These are phyloP conservation scores for Charaxes varanes DNA, from an alignment of 1,140 invertebrate species.

Conservation along the genomic window DNA sequence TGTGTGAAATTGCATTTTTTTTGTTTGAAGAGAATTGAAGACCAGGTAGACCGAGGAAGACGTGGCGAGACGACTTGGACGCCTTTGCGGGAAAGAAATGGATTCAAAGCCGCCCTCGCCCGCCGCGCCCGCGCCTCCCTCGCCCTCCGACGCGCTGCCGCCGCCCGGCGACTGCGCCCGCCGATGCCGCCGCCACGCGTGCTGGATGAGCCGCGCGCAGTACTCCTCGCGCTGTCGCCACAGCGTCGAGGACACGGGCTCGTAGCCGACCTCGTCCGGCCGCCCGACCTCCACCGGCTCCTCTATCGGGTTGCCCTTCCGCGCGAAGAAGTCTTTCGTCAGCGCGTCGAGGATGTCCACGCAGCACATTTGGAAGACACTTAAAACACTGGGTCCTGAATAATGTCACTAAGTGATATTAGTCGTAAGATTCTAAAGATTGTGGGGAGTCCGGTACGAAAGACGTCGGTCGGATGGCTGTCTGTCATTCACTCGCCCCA, in stretches of 20 bases:
- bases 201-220: conserved; percentile 95
- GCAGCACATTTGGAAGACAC: too few species aligned
- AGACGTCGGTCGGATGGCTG: too few species aligned
- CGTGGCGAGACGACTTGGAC: too few species aligned
- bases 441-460: too few species aligned
- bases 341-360: conserved; percentile 98
- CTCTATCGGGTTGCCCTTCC: conserved; percentile 94
- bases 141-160: conserved; percentile 30
- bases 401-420: too few species aligned
- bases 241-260: conserved; percentile 93
- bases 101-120: conserved; percentile 87
- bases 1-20: too few species aligned
- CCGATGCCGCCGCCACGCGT: conserved; percentile 92
- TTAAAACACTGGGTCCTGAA: too few species aligned
- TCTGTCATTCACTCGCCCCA: too few species aligned
- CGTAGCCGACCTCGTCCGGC: conserved; percentile 90
- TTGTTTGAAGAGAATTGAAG: too few species aligned
- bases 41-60: too few species aligned
- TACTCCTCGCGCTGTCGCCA: conserved; percentile 97
- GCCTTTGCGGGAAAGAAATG: too few species aligned
- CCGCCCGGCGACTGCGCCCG: conserved; percentile 75
- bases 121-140: conserved; percentile 24
- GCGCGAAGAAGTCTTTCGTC: conserved; percentile 96
- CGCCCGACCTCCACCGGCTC: conserved; percentile 90
- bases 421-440: too few species aligned